phyloP scores from a whole-genome alignment of 2,113 vertebrate species.

The Callospermophilus lateralis region DNA sequence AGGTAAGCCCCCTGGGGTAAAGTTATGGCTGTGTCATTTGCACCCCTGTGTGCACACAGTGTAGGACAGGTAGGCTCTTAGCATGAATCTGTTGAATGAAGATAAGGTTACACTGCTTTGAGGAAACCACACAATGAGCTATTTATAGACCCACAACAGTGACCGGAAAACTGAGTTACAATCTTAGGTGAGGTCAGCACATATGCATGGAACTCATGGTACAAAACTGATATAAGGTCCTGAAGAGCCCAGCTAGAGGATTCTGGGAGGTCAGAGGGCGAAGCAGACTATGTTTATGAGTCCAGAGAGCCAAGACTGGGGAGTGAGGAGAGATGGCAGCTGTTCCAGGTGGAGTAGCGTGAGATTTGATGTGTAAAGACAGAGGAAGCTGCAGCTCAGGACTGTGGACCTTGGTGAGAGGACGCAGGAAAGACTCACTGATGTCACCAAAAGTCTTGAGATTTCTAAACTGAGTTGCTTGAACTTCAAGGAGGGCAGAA shows the following conservation, averaged over 20 bases:
- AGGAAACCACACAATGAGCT: not conserved
- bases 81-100: not conserved
- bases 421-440: not conserved
- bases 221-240: not conserved
- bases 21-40: not conserved
- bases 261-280: not conserved
- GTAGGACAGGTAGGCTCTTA: rapidly evolving
- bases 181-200: not conserved
- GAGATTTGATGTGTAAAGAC: not conserved
- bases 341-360: not conserved
- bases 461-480: not conserved
- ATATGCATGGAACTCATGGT: not conserved
- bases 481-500: not conserved
- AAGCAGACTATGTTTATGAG: not conserved
- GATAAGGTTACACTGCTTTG: not conserved
- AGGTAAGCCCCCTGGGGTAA: not conserved
- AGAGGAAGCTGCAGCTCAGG: not conserved
- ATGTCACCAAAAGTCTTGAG: not conserved
- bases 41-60: too few relatives aligned
- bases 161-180: not conserved
- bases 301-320: not conserved
- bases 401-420: not conserved
- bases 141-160: not conserved
- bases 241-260: not conserved
- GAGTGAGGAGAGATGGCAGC: not conserved